Base-by-base conservation (phyloP, 2,888 invertebrate genomes). In the Julus scandinavius region DNA sequence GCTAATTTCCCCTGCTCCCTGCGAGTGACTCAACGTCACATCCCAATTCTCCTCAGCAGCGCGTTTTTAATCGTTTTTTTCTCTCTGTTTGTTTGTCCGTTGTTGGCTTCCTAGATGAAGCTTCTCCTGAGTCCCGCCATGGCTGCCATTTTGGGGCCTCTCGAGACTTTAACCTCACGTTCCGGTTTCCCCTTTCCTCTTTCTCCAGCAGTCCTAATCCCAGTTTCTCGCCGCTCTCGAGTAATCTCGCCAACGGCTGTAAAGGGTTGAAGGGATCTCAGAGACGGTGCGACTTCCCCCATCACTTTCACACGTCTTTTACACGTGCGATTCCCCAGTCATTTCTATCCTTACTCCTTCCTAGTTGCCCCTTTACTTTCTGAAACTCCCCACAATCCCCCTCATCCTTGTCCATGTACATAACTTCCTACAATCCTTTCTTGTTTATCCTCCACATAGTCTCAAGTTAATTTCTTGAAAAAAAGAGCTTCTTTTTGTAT, bases 61-160 rank as follows among this genome's bases (percentile, higher is more conserved):
- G 63, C 63, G 63, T 63, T 63, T 63, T 63, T 63, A 63, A 63
- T 63, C 63, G 63, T 63, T 58, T 58, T 58, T 50, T 13, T 58
- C 5, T 29, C 29, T 29, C 29, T 1, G n/a, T n/a, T 63, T 63
- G 63, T 63, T 54, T 54, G 11, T 29, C 17, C 54, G 54, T 63
- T 17, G 63, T 63, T 5, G 63, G 63, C 63, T 63, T 63, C 63
- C 63, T 63, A 63, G 63, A n/a, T 63, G 63, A 63, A 63, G 63
- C 20, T 6, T 20, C 20, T 17, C 63, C 5, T 5, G 63, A 5
- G 63, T 17, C 63, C 20, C 63, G 9, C 4, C 20, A 20, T 20
- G 63, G 63, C 9, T 20, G 63, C 63, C 63, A 58, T 58, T 17
- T 58, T 58, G 58, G 58, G 58, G 15, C 20, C 63, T 20, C 20